Base-by-base conservation (phyloP, 2,113 vertebrate species). In the Mustelus asterias region DNA sequence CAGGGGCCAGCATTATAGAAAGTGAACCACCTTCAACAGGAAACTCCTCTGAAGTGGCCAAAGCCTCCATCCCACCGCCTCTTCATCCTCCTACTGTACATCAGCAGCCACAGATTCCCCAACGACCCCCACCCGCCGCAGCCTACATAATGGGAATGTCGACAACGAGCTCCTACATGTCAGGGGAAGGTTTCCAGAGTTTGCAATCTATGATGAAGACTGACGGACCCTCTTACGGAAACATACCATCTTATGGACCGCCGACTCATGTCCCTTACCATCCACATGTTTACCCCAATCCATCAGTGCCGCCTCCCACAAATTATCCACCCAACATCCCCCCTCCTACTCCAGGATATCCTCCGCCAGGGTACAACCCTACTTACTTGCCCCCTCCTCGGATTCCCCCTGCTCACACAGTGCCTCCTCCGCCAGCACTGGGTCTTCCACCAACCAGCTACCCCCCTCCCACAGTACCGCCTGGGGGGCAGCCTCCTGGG, bases 121-220 rank as follows among this genome's bases (percentile, higher is more conserved):
- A 99, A 78, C 98, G 98, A 24, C 99, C 99, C 0, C 99, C 99
- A 0, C 99, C 99, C 0, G 97, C 98, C 78, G 98, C 98, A 96
- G 99, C 98, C 97, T 99, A 99, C 89, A 98, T 99, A 88, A 99
- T 98, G 0, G 98, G 98, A 92, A 98, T 99, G 99, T 99, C 99
- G 92, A 99, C 99, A 95, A 99, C 98, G 96, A 98, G 98, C 97
- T 99, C 99, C 6, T 99, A 99, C 96, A 99, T 99, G 99, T 99
- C 99, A 0, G 98, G 99, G 0, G 99, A 99, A 96, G 99, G 99
- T 65, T 99, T 97, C 96, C 99, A 99, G 96, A 99, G 98, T 96
- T 98, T 99, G 60, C 99, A 99, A 97, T 99, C 99, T 24, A 98
- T 99, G 98, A 99, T 99, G 99, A 99, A 99, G 97, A 99, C 99